Conservation (phyloP, 2,888 invertebrate genomes). For the Drosophila pseudotakahashii region DNA sequence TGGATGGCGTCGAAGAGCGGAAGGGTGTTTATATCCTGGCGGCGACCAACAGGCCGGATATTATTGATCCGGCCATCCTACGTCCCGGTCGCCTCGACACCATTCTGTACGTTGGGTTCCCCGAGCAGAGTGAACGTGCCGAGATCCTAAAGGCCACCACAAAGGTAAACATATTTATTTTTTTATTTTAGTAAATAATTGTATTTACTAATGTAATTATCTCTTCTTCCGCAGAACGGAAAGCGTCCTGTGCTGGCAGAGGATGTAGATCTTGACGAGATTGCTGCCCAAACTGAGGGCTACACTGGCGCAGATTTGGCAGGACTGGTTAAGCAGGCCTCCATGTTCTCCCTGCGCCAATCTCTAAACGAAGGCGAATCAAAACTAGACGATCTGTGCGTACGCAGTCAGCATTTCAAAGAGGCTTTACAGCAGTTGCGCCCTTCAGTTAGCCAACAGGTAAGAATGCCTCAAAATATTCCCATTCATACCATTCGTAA, state of each 20-base stretch:
- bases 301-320: slow-evolving; percentile 98
- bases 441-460: slow-evolving; percentile 93
- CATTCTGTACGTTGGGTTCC: slow-evolving; percentile 95
- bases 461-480: slow-evolving; percentile 67
- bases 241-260: slow-evolving; percentile 90
- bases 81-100: slow-evolving; percentile 95
- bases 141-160: slow-evolving; percentile 96
- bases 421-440: slow-evolving; percentile 91
- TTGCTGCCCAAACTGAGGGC: slow-evolving; percentile 90
- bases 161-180: slow-evolving; percentile 86
- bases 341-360: slow-evolving; percentile 91
- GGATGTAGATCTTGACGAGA: slow-evolving; percentile 90
- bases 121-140: slow-evolving; percentile 90
- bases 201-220: too few relatives aligned
- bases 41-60: slow-evolving; percentile 98
- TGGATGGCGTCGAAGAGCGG: slow-evolving; percentile 97
- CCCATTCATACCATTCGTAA: not conserved
- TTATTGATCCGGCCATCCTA: slow-evolving; percentile 97
- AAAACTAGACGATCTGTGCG: slow-evolving; percentile 85
- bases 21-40: slow-evolving; percentile 97
- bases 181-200: not conserved
- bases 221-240: slow-evolving; percentile 87
- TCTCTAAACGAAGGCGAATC: slow-evolving; percentile 87
- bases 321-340: slow-evolving; percentile 94
- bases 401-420: slow-evolving; percentile 90